These are phyloP conservation scores for Otolemur garnettii DNA, from an alignment of 2,113 vertebrate species.

Conservation along the genomic window DNA sequence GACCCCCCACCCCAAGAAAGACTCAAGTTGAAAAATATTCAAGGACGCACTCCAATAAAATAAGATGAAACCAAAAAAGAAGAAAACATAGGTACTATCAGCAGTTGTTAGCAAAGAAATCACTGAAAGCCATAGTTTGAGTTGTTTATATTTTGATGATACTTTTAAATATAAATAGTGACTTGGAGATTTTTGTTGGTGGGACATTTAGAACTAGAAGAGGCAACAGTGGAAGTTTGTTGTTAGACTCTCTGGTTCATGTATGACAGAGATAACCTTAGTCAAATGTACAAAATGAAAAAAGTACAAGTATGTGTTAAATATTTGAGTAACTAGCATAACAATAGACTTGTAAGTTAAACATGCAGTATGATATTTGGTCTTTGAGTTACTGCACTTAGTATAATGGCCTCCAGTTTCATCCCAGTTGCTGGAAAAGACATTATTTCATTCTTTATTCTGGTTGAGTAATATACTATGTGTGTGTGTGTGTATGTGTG, in stretches of 20 bases:
- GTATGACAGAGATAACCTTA: background rate
- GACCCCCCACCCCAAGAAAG: background rate
- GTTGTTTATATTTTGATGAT: background rate
- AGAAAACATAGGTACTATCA: background rate
- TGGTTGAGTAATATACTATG: too few species aligned
- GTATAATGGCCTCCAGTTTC: too few species aligned
- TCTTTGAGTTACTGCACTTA: too few species aligned
- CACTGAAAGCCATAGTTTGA: background rate
- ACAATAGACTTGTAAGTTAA: background rate
- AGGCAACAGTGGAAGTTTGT: background rate
- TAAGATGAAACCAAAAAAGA: background rate
- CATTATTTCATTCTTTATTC: too few species aligned
- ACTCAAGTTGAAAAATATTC: background rate
- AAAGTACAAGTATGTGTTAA: background rate
- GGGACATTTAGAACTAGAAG: background rate
- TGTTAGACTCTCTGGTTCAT: background rate
- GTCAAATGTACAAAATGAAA: constrained; percentile 14
- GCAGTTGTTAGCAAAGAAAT: background rate
- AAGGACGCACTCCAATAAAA: background rate
- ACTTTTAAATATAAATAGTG: background rate
- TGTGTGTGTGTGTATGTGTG: too few species aligned
- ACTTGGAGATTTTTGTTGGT: background rate
- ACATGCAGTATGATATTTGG: too few species aligned
- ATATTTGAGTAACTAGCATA: background rate
- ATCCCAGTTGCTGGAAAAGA: too few species aligned